A percentile compares a stretch with the other conserved stretches of the same genome.
phyloP scores from a whole-genome alignment of 2,113 vertebrate genomes.

The Pelvicachromis taeniatus region DNA sequence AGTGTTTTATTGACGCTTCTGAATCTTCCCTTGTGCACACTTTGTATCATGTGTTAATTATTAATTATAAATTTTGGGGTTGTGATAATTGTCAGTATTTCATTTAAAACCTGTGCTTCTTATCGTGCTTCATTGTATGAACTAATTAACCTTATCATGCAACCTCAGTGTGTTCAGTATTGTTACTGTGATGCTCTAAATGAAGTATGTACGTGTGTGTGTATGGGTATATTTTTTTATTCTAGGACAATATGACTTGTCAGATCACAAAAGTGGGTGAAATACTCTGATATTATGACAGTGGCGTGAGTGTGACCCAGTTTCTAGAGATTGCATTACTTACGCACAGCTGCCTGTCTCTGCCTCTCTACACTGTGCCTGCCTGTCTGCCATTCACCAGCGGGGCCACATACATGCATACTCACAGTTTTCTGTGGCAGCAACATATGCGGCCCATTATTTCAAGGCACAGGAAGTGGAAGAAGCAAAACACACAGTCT shows the following conservation, averaged over 20 bases:
- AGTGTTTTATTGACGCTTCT: background rate
- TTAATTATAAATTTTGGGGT: background rate
- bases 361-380: conserved; percentile 29
- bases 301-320: conserved; percentile 62
- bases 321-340: conserved; percentile 62
- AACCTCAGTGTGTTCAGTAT: background rate
- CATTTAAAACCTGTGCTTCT: background rate
- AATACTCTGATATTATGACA: conserved; percentile 39
- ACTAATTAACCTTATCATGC: background rate
- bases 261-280: conserved; percentile 31
- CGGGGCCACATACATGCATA: background rate
- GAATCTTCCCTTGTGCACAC: background rate
- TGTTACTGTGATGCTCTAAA: background rate
- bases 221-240: background rate
- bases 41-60: background rate
- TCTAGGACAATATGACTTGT: conserved; percentile 7
- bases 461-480: conserved; percentile 29
- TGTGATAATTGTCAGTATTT: background rate
- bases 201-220: background rate
- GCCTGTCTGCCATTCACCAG: conserved; percentile 37
- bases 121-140: background rate
- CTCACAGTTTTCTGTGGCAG: background rate
- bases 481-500: background rate
- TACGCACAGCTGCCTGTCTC: conserved; percentile 52
- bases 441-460: conserved; percentile 48